These are phyloP conservation scores for Caenorhabditis plicata DNA, from an alignment of 2,888 invertebrate species.

Conservation along the genomic window DNA sequence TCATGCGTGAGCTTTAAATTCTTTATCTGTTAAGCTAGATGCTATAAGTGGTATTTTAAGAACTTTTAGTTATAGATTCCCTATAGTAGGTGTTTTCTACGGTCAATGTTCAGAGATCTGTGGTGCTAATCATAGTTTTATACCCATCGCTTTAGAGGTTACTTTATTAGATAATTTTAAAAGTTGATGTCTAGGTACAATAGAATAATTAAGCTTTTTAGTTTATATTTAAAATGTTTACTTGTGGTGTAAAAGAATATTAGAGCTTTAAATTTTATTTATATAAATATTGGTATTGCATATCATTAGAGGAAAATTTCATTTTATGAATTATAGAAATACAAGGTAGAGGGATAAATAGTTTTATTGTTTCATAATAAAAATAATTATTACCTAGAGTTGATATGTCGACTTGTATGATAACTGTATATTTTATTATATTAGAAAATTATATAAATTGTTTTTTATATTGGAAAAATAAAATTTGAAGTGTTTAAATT, in stretches of 20 bases:
- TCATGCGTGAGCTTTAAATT: conserved; percentile 67
- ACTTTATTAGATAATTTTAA: conserved; percentile 49
- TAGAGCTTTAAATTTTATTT: conserved; percentile 38
- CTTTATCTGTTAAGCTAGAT: conserved; percentile 67
- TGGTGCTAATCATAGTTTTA: conserved; percentile 80
- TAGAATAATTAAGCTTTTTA: conserved; percentile 42
- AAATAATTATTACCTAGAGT: conserved; percentile 42
- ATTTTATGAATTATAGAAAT: conserved; percentile 42
- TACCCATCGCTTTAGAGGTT: conserved; percentile 72
- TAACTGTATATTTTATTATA: conserved; percentile 43
- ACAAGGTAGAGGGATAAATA: conserved; percentile 38
- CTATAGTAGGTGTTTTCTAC: conserved; percentile 74
- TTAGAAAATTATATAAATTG: conserved; percentile 48
- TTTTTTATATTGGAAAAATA: conserved; percentile 32
- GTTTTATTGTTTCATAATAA: conserved; percentile 49
- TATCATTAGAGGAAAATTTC: conserved; percentile 71
- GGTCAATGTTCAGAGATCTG: conserved; percentile 83
- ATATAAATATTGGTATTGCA: conserved; percentile 45
- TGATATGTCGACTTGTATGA: conserved; percentile 48
- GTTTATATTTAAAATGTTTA: conserved; percentile 46
- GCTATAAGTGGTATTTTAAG: conserved; percentile 68
- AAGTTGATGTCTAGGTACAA: conserved; percentile 40
- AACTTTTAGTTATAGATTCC: conserved; percentile 71
- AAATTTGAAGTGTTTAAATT: conserved; percentile 47
- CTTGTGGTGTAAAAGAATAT: conserved; percentile 47